Base-by-base conservation (phyloP, 2,888 invertebrate species). In the Tachina grossa region DNA sequence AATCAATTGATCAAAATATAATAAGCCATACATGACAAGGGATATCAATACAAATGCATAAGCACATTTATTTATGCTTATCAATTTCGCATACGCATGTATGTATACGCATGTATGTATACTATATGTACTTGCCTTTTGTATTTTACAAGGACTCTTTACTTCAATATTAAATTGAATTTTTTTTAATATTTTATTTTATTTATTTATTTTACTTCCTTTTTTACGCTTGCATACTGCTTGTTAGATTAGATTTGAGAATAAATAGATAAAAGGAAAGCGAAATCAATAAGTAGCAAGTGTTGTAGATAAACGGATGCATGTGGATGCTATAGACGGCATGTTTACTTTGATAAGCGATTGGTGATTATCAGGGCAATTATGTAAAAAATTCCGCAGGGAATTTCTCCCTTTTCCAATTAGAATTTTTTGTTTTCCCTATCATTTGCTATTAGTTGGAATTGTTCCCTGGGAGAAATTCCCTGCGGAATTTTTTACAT, bases 1-100 rank as follows among this genome's bases (percentile, higher is more conserved):
- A 81, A 81, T 74, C 74, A 65, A 68, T 81, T 61, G 81, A 81
- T 75, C 66, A 81, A 68, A 51, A 51, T 74, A 81, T 81, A 66
- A 81, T 81, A 74, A 74, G 81, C 81, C 51, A 57, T 74, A 66
- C 59, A 59, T 39, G 51, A 43, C 74, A 74, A 59, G 51, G 51
- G 66, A 74, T 45, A 74, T 45, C 59, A 66, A 53, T 53, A 39
- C 59, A 59, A 19, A 80, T 2, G 49, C 65, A 72, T 45, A n/a
- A 39, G 39, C n/a, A 14, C 55, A 49, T 19, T 59, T 49, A 49
- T 19, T 59, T 49, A 59, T 53, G 49, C 43, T 22, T 14, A 43
- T 47, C 41, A 14, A 11, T 43, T 16, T 22, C 11, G n/a, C n/a
- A n/a, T n/a, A n/a, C n/a, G n/a, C n/a, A 41, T 41, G 16, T 66